These are phyloP conservation scores for Noctua pronuba DNA, from an alignment of 2,888 invertebrate genomes.

Conservation along the genomic window DNA sequence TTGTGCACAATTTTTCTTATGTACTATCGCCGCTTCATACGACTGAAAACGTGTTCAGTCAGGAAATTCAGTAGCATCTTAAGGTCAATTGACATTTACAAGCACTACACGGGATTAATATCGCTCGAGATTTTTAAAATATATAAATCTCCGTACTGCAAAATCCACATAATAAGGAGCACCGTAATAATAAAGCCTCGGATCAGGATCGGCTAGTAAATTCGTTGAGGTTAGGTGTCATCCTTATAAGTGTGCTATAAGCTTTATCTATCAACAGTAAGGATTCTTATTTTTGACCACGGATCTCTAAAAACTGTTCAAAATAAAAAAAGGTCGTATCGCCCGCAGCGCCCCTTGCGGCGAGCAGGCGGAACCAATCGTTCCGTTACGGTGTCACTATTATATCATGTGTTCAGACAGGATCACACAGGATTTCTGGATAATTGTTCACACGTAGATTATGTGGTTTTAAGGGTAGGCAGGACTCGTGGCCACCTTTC, in stretches of 20 bases:
- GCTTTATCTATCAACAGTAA: neutral
- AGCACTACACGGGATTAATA: neutral
- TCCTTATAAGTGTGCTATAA: neutral
- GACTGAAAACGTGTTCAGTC: neutral
- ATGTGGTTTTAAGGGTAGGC: neutral
- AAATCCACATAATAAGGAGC: neutral
- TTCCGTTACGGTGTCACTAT: conserved; percentile 69
- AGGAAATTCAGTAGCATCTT: neutral
- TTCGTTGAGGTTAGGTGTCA: too few species aligned
- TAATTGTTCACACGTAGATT: conserved; percentile 52
- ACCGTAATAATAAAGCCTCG: neutral
- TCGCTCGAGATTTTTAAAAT: neutral
- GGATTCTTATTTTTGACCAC: conserved; percentile 11
- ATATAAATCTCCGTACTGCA: neutral
- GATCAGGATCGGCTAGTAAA: neutral
- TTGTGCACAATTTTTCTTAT: too few species aligned
- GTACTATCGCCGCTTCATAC: too few species aligned
- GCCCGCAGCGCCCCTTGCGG: conserved; percentile 74
- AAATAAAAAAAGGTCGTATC: conserved; percentile 61
- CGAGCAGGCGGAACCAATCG: conserved; percentile 78
- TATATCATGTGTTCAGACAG: conserved; percentile 59
- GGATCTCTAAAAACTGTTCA: conserved; percentile 66
- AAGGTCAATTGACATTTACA: neutral
- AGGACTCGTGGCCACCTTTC: neutral
- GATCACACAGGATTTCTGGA: conserved; percentile 53